phyloP scores from a whole-genome alignment of 2,888 invertebrate genomes.

The Chrysolina americana region DNA sequence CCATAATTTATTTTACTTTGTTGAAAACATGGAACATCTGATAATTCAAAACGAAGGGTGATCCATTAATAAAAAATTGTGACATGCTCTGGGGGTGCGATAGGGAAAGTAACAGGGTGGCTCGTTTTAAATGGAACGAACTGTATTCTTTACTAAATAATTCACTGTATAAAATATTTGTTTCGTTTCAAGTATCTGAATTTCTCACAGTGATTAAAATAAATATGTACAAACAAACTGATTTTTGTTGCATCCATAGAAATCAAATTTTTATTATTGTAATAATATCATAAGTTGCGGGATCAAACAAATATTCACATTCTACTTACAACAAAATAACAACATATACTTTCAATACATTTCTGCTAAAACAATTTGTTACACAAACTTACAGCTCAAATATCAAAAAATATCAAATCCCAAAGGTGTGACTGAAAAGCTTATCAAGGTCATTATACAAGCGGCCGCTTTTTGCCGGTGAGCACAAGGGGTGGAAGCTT shows the following conservation, averaged over 20 bases:
- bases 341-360: constrained; percentile 15
- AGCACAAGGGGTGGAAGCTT: too few relatives aligned
- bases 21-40: too few relatives aligned
- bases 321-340: constrained; percentile 24
- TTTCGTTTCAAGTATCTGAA: constrained; percentile 20
- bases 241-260: constrained; percentile 5
- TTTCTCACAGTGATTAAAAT: constrained; percentile 21
- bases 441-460: too few relatives aligned
- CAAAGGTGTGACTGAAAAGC: not conserved
- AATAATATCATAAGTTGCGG: not conserved
- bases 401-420: constrained; percentile 23
- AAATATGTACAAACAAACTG: constrained; percentile 32
- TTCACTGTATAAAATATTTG: constrained; percentile 20
- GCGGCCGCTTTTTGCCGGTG: too few relatives aligned
- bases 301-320: constrained; percentile 5
- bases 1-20: too few relatives aligned
- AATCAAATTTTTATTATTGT: constrained; percentile 16
- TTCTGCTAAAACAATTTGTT: constrained; percentile 14
- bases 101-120: too few relatives aligned
- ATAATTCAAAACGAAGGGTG: too few relatives aligned
- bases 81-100: too few relatives aligned
- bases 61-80: too few relatives aligned
- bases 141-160: constrained; percentile 3
- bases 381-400: constrained; percentile 20
- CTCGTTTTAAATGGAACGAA: too few relatives aligned